phyloP scores from a whole-genome alignment of 64 coral and sea anemone genomes.

The Stichodactyla helianthus region DNA sequence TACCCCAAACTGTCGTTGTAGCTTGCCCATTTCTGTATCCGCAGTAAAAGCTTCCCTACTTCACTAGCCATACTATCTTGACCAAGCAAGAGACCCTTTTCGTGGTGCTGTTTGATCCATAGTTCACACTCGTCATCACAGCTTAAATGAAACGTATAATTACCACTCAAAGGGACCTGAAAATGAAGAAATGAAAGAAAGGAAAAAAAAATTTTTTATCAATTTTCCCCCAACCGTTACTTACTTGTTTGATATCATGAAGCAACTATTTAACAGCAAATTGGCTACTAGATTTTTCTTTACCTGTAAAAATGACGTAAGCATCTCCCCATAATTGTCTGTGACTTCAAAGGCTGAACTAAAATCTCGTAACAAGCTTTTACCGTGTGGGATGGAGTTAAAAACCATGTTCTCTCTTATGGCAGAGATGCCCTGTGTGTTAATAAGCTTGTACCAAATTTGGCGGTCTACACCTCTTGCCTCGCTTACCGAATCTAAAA shows the following conservation, averaged over 20 bases:
- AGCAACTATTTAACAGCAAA: no score
- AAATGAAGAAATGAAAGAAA: neutral
- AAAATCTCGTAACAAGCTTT: neutral
- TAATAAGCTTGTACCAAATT: constrained; percentile 47
- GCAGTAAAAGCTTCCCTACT: constrained; percentile 1
- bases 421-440: constrained; percentile 32
- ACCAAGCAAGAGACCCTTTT: neutral
- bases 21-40: constrained; percentile 18
- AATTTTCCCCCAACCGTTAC: no score
- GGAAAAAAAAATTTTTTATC: neutral
- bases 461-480: constrained; percentile 1
- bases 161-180: constrained; percentile 30
- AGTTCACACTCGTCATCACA: constrained; percentile 55
- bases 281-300: neutral
- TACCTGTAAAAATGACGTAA: constrained; percentile 35
- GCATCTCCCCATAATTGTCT: constrained; percentile 36
- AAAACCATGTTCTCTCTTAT: constrained; percentile 39
- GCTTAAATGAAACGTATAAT: constrained; percentile 21
- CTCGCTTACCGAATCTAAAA: constrained; percentile 15
- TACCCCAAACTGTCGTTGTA: constrained; percentile 16
- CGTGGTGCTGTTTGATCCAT: constrained; percentile 21
- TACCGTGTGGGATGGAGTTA: constrained; percentile 8
- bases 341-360: constrained; percentile 15
- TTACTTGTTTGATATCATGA: no score
- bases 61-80: neutral